Evolutionary conservation across 2,888 invertebrate species (phyloP), one percentile per base, ranked within the genome.

Genomic region (Eristalis tenax): DNA sequence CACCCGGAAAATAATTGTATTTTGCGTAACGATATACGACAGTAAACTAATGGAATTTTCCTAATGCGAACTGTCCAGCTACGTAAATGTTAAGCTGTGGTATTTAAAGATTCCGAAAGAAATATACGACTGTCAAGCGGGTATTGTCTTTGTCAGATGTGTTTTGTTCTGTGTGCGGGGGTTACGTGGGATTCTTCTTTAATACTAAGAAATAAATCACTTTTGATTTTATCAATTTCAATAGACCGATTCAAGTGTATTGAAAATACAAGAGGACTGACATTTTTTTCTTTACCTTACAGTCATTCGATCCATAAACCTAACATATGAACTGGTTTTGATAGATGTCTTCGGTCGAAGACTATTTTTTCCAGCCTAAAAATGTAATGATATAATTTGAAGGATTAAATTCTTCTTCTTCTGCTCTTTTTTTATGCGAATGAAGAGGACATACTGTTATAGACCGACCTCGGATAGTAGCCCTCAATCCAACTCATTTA

Each of bases 1-100:
- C 77, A 70, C n/a, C 77, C 77, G 64, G n/a, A 78, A 78, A 56
- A 56, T 70, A 78, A 70, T 78, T 70, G 28, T 26, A 38, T 78
- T 70, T 63, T 78, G 63, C 56, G 69, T 64, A 70, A 18, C 56
- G 77, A 78, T 63, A 63, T 70, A 64, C 38, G 68, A 61, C 35
- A 69, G 35, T 50, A 23, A 50, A 65, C 74, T 74, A 69, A 69
- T 69, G 56, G 63, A 63, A 22, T 63, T 69, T 73, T 43, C 43
- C 73, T 73, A 68, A 68, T 68, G n/a, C 40, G 71, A 13, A 22
- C 50, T 50, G 50, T 50, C 50, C 8, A 50, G 50, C 18, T 50
- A 50, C 50, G 18, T 50, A 50, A 50, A 50, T 50, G 50, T 50
- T 50, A 50, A 50, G 50, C 50, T 18, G 8, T 50, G 18, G 50